Evolutionary conservation across 2,888 invertebrate genomes (phyloP).

Genomic region (Drosophila paramelanica): DNA sequence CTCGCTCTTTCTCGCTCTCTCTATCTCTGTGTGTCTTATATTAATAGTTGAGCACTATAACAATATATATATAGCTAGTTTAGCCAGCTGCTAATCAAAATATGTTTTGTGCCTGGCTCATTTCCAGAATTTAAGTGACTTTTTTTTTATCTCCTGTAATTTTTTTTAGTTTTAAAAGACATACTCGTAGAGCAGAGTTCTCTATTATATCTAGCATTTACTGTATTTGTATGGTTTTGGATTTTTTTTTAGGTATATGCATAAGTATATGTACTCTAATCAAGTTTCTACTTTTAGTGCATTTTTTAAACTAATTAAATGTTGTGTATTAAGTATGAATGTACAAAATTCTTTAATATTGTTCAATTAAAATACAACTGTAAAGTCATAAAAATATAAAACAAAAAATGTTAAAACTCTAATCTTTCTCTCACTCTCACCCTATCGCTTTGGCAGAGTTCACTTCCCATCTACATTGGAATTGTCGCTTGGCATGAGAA

Average conservation of each 20-base stretch:
- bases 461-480: conserved; percentile 20
- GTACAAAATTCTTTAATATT: conserved; percentile 60
- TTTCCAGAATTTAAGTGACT: conserved; percentile 25
- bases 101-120: conserved; percentile 37
- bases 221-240: conserved; percentile 19
- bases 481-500: background rate
- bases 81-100: conserved; percentile 5
- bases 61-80: background rate
- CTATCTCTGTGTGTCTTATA: conserved; percentile 34
- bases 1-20: background rate
- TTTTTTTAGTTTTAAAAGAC: conserved; percentile 9
- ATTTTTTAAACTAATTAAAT: conserved; percentile 59
- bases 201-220: conserved; percentile 43
- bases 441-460: conserved; percentile 11
- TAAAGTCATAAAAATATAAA: conserved; percentile 29
- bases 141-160: background rate
- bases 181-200: conserved; percentile 4
- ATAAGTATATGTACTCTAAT: conserved; percentile 43
- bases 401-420: conserved; percentile 10
- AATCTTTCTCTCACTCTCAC: background rate
- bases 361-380: conserved; percentile 53
- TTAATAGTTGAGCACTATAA: conserved; percentile 5
- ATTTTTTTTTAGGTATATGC: conserved; percentile 43
- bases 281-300: conserved; percentile 30
- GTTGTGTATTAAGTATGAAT: conserved; percentile 74